Evolutionary conservation across 2,113 vertebrate genomes (phyloP), one percentile per base, ranked within the genome.

Genomic region (Clarias macrocephalus): DNA sequence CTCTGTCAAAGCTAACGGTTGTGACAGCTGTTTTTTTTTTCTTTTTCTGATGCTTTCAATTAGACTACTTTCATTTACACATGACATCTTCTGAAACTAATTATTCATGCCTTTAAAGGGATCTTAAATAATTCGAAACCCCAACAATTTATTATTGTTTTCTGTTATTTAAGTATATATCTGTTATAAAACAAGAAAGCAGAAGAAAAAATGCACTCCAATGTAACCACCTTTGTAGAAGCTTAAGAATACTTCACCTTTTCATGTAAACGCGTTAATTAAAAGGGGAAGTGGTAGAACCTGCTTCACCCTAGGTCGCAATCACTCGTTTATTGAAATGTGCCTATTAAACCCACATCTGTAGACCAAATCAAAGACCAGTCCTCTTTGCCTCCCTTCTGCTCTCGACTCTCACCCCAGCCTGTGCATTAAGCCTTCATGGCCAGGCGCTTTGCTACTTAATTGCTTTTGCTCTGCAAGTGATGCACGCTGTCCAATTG

Each of bases 401-500:
- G 15, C 77, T 42, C 70, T 76, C 57, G 42, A 66, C 68, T 68
- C 80, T 66, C 18, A 83, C 54, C 89, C 81, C 86, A 86, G 84
- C 86, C 75, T 82, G 72, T 88, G 84, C 81, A 85, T 80, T 75
- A 68, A 75, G 80, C 80, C 79, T 83, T 73, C 79, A 80, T 83
- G 80, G 66, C 84, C 84, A 79, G 89, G 77, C 84, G 88, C 89
- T 83, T 70, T 86, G 91, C 90, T 89, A 85, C 88, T 91, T 90
- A 90, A 92, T 94, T 90, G 92, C 18, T 66, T 86, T 90, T 90
- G 91, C 90, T 89, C 88, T 80, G 91, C 92, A 92, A 92, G 89
- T 91, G 92, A 90, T 92, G 90, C 89, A 87, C 90, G 92, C 87
- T 92, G 93, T 93, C 93, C 93, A 92, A 77, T 86, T 82, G 73